phyloP scores from a whole-genome alignment of 1,140 invertebrate genomes.

The Littorina saxatilis region DNA sequence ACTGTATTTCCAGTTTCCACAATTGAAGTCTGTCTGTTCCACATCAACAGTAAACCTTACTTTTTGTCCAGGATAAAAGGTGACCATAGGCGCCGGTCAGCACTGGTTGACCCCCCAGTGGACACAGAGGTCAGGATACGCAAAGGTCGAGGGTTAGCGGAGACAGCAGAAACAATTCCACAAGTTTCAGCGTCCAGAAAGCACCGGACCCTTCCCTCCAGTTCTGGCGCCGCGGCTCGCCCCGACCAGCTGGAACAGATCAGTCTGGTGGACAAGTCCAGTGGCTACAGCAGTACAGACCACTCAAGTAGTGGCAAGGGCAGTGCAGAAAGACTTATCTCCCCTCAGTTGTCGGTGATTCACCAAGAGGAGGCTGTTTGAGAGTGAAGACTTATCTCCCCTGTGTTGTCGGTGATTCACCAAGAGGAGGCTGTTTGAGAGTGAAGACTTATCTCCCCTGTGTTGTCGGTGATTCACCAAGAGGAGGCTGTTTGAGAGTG shows the following conservation, averaged over 20 bases:
- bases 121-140: constrained; percentile 32
- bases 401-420: constrained; percentile 10
- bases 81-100: constrained; percentile 33
- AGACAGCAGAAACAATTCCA: constrained; percentile 39
- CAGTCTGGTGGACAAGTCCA: constrained; percentile 49
- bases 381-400: constrained; percentile 48
- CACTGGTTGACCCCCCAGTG: constrained; percentile 29
- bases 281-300: constrained; percentile 58
- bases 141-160: constrained; percentile 8
- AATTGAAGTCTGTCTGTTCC: too few species aligned
- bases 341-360: constrained; percentile 28
- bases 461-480: background rate
- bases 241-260: constrained; percentile 36
- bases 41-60: too few species aligned
- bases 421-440: constrained; percentile 28
- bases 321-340: constrained; percentile 50
- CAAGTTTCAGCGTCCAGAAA: background rate
- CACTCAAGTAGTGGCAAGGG: constrained; percentile 51
- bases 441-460: constrained; percentile 46
- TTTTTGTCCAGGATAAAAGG: constrained; percentile 39
- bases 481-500: constrained; percentile 33
- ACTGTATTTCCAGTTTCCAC: too few species aligned
- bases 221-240: background rate
- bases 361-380: constrained; percentile 23
- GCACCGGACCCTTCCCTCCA: background rate